Percentiles rank a stretch among this genome's conserved stretches.
These are phyloP conservation scores for Buphagus erythrorhynchus DNA, from an alignment of 2,797 vertebrate genomes.

Conservation along the genomic window DNA sequence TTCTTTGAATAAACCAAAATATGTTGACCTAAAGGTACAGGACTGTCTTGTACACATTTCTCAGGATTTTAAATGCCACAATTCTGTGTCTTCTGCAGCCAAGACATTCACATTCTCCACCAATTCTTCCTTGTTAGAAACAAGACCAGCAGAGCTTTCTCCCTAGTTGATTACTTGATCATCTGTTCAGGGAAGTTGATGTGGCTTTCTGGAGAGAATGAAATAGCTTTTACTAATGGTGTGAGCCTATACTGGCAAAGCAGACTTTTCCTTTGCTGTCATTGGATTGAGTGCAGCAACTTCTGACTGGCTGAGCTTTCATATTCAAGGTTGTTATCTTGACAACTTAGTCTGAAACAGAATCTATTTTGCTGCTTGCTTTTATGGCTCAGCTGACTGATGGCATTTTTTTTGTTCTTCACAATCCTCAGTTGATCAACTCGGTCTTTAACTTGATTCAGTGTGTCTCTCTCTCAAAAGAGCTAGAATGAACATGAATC, in stretches of 20 bases:
- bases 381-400: conserved; percentile 36
- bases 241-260: background rate
- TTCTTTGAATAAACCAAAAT: background rate
- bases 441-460: conserved; percentile 55
- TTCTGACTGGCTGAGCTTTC: background rate
- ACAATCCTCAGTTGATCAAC: conserved; percentile 36
- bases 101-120: background rate
- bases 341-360: conserved; percentile 35
- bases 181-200: background rate
- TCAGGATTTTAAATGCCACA: background rate
- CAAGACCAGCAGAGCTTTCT: background rate
- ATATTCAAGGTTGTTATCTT: conserved; percentile 7
- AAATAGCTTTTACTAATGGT: background rate
- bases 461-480: conserved; percentile 18
- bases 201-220: background rate
- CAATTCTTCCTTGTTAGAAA: background rate
- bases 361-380: conserved; percentile 30
- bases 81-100: background rate
- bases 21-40: background rate
- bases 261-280: background rate
- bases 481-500: conserved; percentile 33
- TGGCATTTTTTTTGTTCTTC: conserved; percentile 13
- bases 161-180: background rate
- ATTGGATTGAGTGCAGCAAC: background rate
- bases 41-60: background rate